phyloP scores from a whole-genome alignment of 2,797 vertebrate genomes.

The Poeciliopsis gracilis region DNA sequence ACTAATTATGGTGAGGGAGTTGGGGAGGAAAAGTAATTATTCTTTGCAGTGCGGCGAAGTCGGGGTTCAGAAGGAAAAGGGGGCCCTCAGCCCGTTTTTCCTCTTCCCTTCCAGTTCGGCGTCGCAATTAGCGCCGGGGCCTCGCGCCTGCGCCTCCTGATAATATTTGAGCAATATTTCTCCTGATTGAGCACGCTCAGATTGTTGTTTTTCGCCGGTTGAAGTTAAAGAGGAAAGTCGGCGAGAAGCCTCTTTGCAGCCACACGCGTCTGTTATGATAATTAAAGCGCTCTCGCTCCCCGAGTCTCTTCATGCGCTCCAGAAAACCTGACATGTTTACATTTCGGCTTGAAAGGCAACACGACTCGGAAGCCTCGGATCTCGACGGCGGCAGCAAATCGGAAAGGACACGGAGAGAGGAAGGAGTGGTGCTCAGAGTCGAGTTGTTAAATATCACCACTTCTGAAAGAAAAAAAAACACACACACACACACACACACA shows the following conservation, averaged over 20 bases:
- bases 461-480: background rate
- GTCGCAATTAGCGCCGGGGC: slow-evolving; percentile 40
- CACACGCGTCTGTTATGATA: slow-evolving; percentile 46
- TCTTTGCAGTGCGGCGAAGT: slow-evolving; percentile 78
- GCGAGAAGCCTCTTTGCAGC: slow-evolving; percentile 23
- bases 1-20: slow-evolving; percentile 75
- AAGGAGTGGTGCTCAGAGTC: slow-evolving; percentile 44
- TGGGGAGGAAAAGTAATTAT: slow-evolving; percentile 75
- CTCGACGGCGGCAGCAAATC: slow-evolving; percentile 57
- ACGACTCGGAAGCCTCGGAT: slow-evolving; percentile 38
- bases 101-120: slow-evolving; percentile 9
- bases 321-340: slow-evolving; percentile 69
- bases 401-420: slow-evolving; percentile 35
- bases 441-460: slow-evolving; percentile 10
- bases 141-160: slow-evolving; percentile 31
- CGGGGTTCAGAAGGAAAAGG: slow-evolving; percentile 38
- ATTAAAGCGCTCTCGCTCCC: slow-evolving; percentile 12
- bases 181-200: slow-evolving; percentile 35
- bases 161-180: slow-evolving; percentile 41
- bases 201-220: slow-evolving; percentile 20
- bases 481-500: no score
- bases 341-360: slow-evolving; percentile 67
- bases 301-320: slow-evolving; percentile 31
- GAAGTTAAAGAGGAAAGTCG: background rate
- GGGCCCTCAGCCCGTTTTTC: slow-evolving; percentile 22